Base-by-base conservation (phyloP, 1,140 invertebrate genomes). In the Zaprionus gabonicus region DNA sequence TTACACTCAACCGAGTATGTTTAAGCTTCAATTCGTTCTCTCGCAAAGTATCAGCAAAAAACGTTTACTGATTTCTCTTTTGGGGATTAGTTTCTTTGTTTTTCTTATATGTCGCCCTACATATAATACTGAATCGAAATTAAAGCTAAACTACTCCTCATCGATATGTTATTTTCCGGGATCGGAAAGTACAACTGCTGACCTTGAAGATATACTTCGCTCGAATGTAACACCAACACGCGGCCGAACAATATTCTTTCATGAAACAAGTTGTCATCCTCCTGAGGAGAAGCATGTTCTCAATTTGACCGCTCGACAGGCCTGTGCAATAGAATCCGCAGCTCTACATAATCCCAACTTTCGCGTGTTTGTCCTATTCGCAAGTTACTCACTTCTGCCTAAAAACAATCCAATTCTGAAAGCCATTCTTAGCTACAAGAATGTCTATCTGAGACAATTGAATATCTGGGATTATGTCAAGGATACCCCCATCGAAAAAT, bases 261-360 rank as follows among this genome's bases (percentile, higher is more conserved):
- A 95, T 49, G 94, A 95, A 77, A 95, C 95, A 2, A 94, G 93
- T 0, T 95, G 94, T 41, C 68, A 80, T 55, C 56, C 53, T 23
- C 36, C 51, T 0, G 49, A 73, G 4, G 12, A 20, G 7, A 15
- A 6, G n/a, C 13, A 62, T 0, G 59, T 57, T 13, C 49, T 85
- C 23, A 62, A 91, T 10, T 76, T 95, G 23, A 94, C 91, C 25
- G 67, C 94, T 0, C 91, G 95, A 20, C 95, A 96, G 80, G 95
- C 95, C 0, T 96, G 95, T 78, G 95, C 95, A 0, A 94, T 96
- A 1, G 95, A 96, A 93, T 96, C 95, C 0, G 95, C 95, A 0
- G 95, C 95, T 1, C 80, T 91, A 36, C 92, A 94, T 81, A 95
- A 96, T 92, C 95, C 95, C 13, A 92, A 93, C 58, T 93, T 93